Evolutionary conservation across 2,113 vertebrate species (phyloP).

Genomic region (Oreochromis aureus): DNA sequence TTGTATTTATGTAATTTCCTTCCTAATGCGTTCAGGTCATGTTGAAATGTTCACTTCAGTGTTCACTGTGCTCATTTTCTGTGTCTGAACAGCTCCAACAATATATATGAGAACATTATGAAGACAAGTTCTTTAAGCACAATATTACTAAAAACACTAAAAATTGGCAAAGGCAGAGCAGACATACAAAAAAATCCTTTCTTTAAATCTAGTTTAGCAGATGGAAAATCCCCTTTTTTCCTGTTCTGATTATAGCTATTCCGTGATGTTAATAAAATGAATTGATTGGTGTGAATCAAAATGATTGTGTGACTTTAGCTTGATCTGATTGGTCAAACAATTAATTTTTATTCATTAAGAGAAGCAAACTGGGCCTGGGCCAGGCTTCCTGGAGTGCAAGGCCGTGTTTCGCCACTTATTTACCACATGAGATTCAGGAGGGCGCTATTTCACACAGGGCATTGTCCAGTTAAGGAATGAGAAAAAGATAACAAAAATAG

Average conservation of each 20-base stretch:
- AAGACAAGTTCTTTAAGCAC: background rate
- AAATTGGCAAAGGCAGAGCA: background rate
- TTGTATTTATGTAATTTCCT: background rate
- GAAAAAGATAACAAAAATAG: background rate
- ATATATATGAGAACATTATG: background rate
- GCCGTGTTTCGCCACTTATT: background rate
- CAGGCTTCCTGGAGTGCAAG: background rate
- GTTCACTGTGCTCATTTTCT: background rate
- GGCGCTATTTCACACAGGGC: background rate
- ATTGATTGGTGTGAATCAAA: accelerated
- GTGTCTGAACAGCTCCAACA: accelerated
- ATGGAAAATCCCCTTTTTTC: background rate
- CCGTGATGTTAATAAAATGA: accelerated
- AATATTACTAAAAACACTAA: background rate
- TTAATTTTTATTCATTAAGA: background rate
- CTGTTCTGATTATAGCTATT: background rate
- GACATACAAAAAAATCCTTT: background rate
- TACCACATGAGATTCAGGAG: background rate
- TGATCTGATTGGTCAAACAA: background rate
- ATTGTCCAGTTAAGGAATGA: background rate
- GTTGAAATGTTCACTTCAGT: background rate
- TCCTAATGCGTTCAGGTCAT: background rate
- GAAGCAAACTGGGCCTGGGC: background rate
- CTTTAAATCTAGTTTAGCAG: background rate
- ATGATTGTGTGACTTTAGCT: background rate